These are phyloP conservation scores for Drosophila neonasuta DNA, from an alignment of 2,888 invertebrate species.

Conservation along the genomic window DNA sequence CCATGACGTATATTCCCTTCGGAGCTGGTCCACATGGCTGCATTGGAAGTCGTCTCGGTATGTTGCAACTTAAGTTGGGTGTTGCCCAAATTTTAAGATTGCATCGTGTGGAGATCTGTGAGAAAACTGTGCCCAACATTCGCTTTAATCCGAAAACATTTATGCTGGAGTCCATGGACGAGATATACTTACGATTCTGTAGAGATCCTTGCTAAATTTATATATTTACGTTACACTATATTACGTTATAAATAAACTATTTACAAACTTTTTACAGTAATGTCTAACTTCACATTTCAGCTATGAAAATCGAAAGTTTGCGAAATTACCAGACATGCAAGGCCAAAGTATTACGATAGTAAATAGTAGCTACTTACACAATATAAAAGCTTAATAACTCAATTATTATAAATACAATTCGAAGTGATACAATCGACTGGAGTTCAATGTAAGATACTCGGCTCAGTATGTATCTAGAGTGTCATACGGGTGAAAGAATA, in stretches of 20 bases:
- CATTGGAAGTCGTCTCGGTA: constrained; percentile 80
- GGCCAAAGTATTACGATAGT: neutral
- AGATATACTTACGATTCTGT: constrained; percentile 70
- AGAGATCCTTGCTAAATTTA: constrained; percentile 36
- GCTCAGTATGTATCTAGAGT: no score
- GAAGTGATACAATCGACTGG: no score
- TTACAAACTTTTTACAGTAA: constrained; percentile 7
- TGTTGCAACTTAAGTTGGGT: constrained; percentile 78
- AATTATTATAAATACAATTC: neutral
- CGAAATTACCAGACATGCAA: constrained; percentile 28
- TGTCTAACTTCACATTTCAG: neutral
- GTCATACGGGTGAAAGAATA: no score
- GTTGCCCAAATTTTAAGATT: constrained; percentile 72
- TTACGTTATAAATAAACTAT: constrained; percentile 23
- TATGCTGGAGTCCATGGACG: constrained; percentile 75
- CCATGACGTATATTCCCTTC: constrained; percentile 79
- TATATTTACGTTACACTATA: no score
- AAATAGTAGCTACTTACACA: neutral
- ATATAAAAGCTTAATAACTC: neutral
- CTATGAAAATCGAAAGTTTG: constrained; percentile 25
- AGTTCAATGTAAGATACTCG: no score
- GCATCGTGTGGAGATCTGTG: constrained; percentile 63
- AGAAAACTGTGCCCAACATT: constrained; percentile 66
- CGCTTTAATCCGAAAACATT: constrained; percentile 77
- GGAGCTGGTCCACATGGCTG: constrained; percentile 80